These are phyloP conservation scores for Carpatolechia fugitivella DNA, from an alignment of 2,888 invertebrate species.

Conservation along the genomic window DNA sequence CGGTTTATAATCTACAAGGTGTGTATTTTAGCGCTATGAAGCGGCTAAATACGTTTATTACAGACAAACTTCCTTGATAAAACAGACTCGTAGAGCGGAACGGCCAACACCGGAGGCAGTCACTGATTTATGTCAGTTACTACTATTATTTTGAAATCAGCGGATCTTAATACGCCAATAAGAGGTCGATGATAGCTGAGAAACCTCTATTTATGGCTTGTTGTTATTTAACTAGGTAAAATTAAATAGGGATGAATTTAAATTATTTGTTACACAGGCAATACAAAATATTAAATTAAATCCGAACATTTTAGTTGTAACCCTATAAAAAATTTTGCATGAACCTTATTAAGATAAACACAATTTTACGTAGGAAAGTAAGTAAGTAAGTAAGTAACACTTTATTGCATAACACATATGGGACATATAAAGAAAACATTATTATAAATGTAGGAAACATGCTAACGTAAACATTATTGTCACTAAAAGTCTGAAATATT, in stretches of 20 bases:
- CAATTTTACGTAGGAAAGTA: too few relatives aligned
- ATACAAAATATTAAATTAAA: too few relatives aligned
- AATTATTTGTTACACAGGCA: too few relatives aligned
- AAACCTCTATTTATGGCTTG: constrained; percentile 17
- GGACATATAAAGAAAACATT: too few relatives aligned
- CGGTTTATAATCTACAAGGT: background rate
- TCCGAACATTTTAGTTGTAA: too few relatives aligned
- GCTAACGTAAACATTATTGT: too few relatives aligned
- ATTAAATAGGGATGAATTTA: background rate
- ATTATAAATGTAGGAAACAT: too few relatives aligned
- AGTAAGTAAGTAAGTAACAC: too few relatives aligned
- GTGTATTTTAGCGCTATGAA: constrained; percentile 13
- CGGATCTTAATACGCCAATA: constrained; percentile 47
- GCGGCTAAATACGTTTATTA: constrained; percentile 28
- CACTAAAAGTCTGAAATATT: too few relatives aligned
- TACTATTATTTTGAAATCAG: constrained; percentile 55
- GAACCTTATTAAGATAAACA: too few relatives aligned
- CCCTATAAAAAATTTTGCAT: too few relatives aligned
- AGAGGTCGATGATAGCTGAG: constrained; percentile 30
- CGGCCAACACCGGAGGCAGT: constrained; percentile 46
- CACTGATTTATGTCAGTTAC: constrained; percentile 46
- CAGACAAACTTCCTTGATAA: constrained; percentile 32
- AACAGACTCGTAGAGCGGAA: constrained; percentile 32
- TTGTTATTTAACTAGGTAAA: constrained; percentile 9
- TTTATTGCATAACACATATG: too few relatives aligned